phyloP scores from a whole-genome alignment of 2,888 invertebrate genomes.

The Labia minor region DNA sequence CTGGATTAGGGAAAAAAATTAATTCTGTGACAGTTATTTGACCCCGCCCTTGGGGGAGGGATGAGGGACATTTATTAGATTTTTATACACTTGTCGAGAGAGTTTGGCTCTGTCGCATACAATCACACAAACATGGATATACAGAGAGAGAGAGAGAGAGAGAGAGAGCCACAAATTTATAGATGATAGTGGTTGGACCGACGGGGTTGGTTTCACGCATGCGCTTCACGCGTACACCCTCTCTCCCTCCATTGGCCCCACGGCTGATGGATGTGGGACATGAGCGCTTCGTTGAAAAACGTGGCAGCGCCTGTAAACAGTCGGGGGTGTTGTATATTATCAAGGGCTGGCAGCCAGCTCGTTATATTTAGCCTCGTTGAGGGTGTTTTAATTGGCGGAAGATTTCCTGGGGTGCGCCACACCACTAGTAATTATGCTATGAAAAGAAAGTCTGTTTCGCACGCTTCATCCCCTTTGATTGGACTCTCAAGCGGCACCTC shows the following conservation, averaged over 20 bases:
- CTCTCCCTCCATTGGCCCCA: background rate
- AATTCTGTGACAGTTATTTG: slow-evolving; percentile 13
- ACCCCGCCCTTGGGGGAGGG: slow-evolving; percentile 7
- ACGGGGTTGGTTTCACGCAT: background rate
- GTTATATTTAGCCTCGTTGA: background rate
- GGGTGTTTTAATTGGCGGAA: slow-evolving; percentile 13
- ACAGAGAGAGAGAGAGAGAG: no score
- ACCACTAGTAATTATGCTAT: background rate
- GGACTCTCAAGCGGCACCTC: background rate
- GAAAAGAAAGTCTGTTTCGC: background rate
- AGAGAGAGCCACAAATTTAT: no score
- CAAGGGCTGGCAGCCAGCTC: no score
- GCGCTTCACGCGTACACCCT: background rate
- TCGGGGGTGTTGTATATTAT: no score
- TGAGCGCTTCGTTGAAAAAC: background rate
- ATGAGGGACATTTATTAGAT: background rate
- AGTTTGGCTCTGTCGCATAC: background rate
- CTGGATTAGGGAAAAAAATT: slow-evolving; percentile 4
- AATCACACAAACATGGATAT: slow-evolving; percentile 6
- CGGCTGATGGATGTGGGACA: background rate
- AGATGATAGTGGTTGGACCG: no score
- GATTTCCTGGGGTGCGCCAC: background rate
- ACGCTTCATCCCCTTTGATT: background rate
- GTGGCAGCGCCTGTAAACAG: background rate
- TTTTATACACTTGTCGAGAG: slow-evolving; percentile 1